These are phyloP conservation scores for Oreochromis grahami DNA, from an alignment of 2,797 vertebrate genomes.

Conservation along the genomic window DNA sequence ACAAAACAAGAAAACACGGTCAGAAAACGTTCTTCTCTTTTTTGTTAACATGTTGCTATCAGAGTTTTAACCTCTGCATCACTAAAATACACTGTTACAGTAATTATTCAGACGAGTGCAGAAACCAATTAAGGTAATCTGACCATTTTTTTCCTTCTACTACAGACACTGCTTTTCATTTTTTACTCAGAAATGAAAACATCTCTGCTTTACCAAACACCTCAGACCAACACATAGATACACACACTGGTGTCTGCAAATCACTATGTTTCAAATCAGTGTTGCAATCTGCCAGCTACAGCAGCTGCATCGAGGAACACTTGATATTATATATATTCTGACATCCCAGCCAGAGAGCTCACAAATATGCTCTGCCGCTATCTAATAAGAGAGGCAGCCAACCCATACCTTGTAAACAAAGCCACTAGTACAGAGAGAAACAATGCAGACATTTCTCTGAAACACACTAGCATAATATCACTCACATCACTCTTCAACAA, in stretches of 20 bases:
- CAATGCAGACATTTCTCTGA: not conserved
- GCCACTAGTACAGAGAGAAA: not conserved
- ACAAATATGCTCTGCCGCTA: not conserved
- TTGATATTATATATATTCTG: not conserved
- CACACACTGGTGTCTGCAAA: not conserved
- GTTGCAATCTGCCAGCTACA: not conserved
- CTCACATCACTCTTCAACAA: not conserved
- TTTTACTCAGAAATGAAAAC: not conserved
- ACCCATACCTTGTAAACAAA: not conserved
- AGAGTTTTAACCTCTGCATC: not conserved
- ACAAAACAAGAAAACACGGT: not conserved
- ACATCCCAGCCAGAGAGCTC: not conserved
- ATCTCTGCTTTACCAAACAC: not conserved
- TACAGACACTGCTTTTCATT: not conserved
- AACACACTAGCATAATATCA: not conserved
- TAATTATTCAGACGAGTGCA: not conserved
- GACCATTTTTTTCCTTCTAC: not conserved
- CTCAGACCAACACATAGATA: not conserved
- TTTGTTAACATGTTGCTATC: not conserved
- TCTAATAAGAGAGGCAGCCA: not conserved
- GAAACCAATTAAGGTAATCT: not conserved
- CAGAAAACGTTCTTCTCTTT: not conserved
- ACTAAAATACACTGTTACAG: not conserved
- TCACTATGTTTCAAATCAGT: not conserved
- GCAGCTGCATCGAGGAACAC: not conserved